A percentile compares a stretch with the other conserved stretches of the same genome.
Evolutionary conservation across 2,888 invertebrate genomes (phyloP).

Genomic region (Andrena hattorfiana): DNA sequence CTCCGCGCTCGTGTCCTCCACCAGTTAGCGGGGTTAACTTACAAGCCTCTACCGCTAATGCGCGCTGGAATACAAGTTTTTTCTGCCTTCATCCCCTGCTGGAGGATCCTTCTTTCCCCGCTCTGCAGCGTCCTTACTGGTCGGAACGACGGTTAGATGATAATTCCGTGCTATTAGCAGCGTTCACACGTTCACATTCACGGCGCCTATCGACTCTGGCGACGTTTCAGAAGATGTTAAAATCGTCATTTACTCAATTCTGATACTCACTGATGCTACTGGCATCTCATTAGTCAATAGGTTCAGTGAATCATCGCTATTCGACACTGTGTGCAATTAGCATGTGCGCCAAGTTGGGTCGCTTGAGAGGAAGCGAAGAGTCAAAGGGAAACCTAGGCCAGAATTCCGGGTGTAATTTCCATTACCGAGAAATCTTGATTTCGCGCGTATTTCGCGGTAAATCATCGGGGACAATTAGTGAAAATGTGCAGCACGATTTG

Average conservation of each 20-base stretch:
- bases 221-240: neutral
- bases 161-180: neutral
- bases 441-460: conserved; percentile 17
- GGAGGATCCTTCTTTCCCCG: neutral
- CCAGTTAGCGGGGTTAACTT: conserved; percentile 81
- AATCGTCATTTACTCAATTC: too few species aligned
- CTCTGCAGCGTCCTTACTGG: conserved; percentile 12
- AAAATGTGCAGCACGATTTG: conserved; percentile 40
- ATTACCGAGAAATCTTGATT: conserved; percentile 2
- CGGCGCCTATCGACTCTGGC: neutral
- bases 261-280: too few species aligned
- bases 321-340: too few species aligned
- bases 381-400: neutral
- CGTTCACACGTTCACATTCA: conserved; percentile 7
- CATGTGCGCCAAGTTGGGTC: too few species aligned
- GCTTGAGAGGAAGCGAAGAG: too few species aligned
- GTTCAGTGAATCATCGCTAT: neutral
- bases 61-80: conserved; percentile 56
- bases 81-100: conserved; percentile 15
- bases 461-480: conserved; percentile 51
- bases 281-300: neutral
- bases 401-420: neutral
- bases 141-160: conserved; percentile 1
- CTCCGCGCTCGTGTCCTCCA: conserved; percentile 73
- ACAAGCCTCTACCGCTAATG: conserved; percentile 71